Conservation (phyloP, 2,113 vertebrate species). For the Ascaphus truei region DNA sequence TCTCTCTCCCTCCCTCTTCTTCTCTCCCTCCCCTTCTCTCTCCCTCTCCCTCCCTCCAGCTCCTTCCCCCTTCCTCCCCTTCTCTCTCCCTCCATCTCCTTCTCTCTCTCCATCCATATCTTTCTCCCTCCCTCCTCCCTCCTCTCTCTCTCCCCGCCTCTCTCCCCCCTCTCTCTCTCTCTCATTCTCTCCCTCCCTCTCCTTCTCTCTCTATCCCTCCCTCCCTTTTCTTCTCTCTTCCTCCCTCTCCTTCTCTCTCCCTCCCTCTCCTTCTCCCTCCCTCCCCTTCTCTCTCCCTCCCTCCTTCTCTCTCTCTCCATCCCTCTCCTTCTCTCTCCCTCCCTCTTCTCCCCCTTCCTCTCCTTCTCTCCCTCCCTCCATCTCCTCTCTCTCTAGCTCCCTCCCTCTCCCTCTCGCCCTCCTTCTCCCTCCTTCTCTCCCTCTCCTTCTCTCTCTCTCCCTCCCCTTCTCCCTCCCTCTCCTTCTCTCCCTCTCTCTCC, state of each 20-base stretch:
- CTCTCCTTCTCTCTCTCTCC: not conserved
- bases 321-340: too few relatives aligned
- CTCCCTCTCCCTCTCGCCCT: too few relatives aligned
- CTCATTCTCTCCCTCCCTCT: not conserved
- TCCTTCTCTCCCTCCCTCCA: too few relatives aligned
- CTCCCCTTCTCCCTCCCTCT: not conserved
- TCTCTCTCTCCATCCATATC: too few relatives aligned
- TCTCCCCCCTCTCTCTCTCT: not conserved
- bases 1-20: not conserved
- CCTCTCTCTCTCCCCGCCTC: too few relatives aligned
- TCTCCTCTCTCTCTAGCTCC: too few relatives aligned
- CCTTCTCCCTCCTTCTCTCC: too few relatives aligned
- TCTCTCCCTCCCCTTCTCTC: not conserved
- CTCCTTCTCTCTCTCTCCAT: not conserved
- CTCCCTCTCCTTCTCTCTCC: not conserved
- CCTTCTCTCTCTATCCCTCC: not conserved
- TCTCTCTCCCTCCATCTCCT: too few relatives aligned
- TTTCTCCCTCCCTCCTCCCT: too few relatives aligned
- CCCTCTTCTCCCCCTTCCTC: too few relatives aligned
- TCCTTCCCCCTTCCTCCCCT: too few relatives aligned
- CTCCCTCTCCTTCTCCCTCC: not conserved
- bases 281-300: not conserved
- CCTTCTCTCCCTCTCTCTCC: not conserved
- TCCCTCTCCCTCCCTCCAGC: not conserved
- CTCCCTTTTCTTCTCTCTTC: too few relatives aligned